Conservation (phyloP, 2,113 vertebrate species). For the Rallus limicola region DNA sequence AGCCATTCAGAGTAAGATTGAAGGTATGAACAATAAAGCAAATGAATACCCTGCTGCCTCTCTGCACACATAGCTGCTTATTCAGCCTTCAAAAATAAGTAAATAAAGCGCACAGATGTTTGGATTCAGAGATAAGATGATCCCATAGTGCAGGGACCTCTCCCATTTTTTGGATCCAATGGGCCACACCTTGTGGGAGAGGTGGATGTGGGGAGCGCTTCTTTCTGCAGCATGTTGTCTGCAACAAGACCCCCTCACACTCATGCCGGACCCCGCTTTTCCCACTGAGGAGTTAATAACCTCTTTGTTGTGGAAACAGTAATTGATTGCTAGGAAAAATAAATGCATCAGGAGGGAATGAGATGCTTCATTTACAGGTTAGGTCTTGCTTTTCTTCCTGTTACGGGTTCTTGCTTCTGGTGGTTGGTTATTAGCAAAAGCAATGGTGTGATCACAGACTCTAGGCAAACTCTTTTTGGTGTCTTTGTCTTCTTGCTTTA, state of each 20-base stretch:
- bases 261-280: not conserved
- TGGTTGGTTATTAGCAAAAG: not conserved
- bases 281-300: not conserved
- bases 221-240: not conserved
- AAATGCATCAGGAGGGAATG: not conserved
- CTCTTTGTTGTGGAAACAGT: not conserved
- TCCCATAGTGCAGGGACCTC: not conserved
- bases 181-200: not conserved
- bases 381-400: not conserved
- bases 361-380: not conserved
- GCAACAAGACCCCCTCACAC: not conserved
- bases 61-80: not conserved
- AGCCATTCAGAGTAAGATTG: not conserved
- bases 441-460: not conserved
- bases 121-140: not conserved
- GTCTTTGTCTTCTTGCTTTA: not conserved
- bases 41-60: not conserved
- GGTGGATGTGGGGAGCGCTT: not conserved
- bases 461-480: not conserved
- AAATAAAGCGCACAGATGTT: not conserved
- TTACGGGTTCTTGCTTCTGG: not conserved
- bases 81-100: not conserved
- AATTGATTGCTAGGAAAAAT: not conserved
- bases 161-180: not conserved
- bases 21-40: not conserved